These are phyloP conservation scores for Euschistus heros DNA, from an alignment of 1,140 invertebrate species.

Conservation along the genomic window DNA sequence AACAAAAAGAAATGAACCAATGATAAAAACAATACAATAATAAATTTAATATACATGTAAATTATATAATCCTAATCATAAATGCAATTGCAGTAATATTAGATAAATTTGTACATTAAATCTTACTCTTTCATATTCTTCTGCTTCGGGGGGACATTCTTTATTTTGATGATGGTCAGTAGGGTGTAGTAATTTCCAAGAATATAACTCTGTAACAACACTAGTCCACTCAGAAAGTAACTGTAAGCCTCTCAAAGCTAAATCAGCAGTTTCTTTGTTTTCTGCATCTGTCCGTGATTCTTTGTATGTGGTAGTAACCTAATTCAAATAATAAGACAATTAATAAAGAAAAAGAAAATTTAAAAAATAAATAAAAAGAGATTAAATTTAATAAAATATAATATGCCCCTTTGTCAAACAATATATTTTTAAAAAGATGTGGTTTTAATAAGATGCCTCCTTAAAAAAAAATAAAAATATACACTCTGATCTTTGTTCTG, in stretches of 20 bases:
- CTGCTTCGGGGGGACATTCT: slow-evolving; percentile 90
- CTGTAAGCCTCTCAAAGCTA: slow-evolving; percentile 85
- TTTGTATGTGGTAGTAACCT: slow-evolving; percentile 78
- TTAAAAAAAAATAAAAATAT: too few species aligned
- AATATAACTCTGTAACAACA: slow-evolving; percentile 94
- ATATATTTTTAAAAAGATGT: too few species aligned
- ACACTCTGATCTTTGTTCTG: too few species aligned
- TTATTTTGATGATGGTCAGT: slow-evolving; percentile 96
- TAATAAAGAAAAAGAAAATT: too few species aligned
- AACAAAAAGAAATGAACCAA: not conserved
- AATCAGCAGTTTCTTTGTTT: slow-evolving; percentile 84
- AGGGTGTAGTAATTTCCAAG: slow-evolving; percentile 96
- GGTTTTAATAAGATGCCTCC: too few species aligned
- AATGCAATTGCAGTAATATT: too few species aligned
- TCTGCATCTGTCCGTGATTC: slow-evolving; percentile 85
- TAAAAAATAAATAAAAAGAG: too few species aligned
- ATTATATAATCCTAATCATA: too few species aligned
- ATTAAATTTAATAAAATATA: not conserved
- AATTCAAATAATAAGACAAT: slow-evolving; percentile 7
- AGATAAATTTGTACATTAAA: too few species aligned
- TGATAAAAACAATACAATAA: not conserved
- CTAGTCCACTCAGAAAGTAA: slow-evolving; percentile 93
- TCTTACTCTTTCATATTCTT: slow-evolving; percentile 90
- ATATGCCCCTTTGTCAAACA: not conserved
- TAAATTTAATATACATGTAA: not conserved